phyloP scores from a whole-genome alignment of 2,888 invertebrate species.

The Stenchaetothrips biformis region DNA sequence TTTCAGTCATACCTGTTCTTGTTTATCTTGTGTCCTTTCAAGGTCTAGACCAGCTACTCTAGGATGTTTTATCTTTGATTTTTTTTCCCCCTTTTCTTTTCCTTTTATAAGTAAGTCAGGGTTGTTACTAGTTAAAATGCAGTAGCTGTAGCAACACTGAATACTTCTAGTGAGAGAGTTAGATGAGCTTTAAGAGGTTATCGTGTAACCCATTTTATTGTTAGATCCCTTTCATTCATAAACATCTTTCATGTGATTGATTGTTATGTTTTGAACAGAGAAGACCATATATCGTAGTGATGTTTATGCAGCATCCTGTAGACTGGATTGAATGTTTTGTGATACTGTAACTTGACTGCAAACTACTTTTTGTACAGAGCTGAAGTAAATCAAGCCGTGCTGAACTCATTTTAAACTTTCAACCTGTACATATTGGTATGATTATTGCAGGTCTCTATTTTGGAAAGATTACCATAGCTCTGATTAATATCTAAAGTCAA shows the following conservation, averaged over 20 bases:
- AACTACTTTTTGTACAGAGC: background rate
- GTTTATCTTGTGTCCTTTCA: background rate
- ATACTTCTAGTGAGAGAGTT: slow-evolving; percentile 1
- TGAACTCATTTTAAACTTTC: background rate
- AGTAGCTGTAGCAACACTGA: slow-evolving; percentile 1
- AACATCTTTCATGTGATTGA: background rate
- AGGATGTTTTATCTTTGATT: background rate
- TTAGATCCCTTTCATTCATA: background rate
- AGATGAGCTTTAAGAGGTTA: slow-evolving; percentile 6
- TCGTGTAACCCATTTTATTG: background rate
- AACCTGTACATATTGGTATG: background rate
- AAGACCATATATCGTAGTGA: background rate
- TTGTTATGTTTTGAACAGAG: background rate
- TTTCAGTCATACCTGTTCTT: background rate
- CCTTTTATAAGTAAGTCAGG: background rate
- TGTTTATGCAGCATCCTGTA: background rate
- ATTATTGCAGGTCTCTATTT: background rate
- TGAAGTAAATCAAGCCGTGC: background rate
- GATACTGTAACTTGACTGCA: slow-evolving; percentile 4
- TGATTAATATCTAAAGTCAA: background rate
- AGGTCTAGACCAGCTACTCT: background rate
- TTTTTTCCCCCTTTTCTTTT: no score
- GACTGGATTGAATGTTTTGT: slow-evolving; percentile 14
- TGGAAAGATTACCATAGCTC: background rate
- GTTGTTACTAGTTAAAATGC: background rate